These are phyloP conservation scores for Oriolus oriolus DNA, from an alignment of 2,113 vertebrate species.

Conservation along the genomic window DNA sequence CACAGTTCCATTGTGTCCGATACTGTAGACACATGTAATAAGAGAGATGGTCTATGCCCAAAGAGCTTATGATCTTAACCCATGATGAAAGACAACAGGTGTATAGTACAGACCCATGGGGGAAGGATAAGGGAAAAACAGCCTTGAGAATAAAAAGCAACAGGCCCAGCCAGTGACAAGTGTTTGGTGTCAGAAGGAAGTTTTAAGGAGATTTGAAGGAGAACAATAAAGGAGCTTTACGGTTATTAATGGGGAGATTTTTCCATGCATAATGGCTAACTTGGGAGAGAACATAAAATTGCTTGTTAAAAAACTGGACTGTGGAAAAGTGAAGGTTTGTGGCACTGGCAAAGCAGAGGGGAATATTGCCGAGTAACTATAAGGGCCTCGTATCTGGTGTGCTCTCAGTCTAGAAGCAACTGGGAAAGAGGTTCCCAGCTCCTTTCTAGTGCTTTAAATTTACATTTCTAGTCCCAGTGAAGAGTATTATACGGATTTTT, in stretches of 20 bases:
- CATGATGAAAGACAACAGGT: conserved; percentile 68
- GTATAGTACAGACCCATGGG: conserved; percentile 47
- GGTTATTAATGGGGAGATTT: conserved; percentile 32
- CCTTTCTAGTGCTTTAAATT: background rate
- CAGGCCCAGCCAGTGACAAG: conserved; percentile 40
- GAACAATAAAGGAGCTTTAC: conserved; percentile 41
- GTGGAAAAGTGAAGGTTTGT: background rate
- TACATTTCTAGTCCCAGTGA: background rate
- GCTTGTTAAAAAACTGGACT: background rate
- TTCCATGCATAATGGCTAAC: conserved; percentile 8
- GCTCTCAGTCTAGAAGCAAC: background rate
- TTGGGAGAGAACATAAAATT: conserved; percentile 20
- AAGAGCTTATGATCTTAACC: conserved; percentile 67
- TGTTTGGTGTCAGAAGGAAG: conserved; percentile 53
- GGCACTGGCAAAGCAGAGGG: background rate
- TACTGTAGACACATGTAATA: conserved; percentile 58
- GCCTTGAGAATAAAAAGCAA: conserved; percentile 53
- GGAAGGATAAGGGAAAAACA: conserved; percentile 53
- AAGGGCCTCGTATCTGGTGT: background rate
- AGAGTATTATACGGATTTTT: background rate
- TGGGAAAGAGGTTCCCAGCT: background rate
- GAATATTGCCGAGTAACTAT: background rate
- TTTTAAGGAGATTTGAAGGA: conserved; percentile 63
- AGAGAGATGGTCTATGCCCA: conserved; percentile 60
- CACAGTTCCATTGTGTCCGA: conserved; percentile 28